phyloP scores from a whole-genome alignment of 1,140 invertebrate species.

The Zaprionus taronus region DNA sequence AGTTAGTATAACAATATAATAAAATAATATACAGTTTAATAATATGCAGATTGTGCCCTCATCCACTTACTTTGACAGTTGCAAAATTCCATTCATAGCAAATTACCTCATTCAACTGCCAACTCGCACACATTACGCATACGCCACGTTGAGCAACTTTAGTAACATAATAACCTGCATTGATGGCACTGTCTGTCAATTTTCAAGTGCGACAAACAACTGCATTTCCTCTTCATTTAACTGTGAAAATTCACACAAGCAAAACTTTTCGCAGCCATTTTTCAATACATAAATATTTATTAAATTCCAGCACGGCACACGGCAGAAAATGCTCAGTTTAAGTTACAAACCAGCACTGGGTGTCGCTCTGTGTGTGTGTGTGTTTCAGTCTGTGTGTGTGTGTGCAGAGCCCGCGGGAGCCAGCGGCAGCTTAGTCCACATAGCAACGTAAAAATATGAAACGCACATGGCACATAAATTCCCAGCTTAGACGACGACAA shows the following conservation, averaged over 20 bases:
- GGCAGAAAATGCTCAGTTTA: conserved; percentile 12
- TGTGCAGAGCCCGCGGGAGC: conserved; percentile 27
- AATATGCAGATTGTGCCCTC: too few relatives aligned
- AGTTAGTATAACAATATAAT: too few relatives aligned
- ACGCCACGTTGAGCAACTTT: conserved; percentile 2
- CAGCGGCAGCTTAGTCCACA: conserved; percentile 50
- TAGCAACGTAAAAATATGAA: conserved; percentile 73
- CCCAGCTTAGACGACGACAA: conserved; percentile 64
- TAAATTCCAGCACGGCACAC: conserved; percentile 46
- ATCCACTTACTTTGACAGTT: too few relatives aligned
- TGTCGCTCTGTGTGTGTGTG: background rate
- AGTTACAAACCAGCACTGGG: conserved; percentile 1
- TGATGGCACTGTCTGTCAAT: conserved; percentile 7
- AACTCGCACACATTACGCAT: conserved; percentile 1
- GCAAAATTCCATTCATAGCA: background rate
- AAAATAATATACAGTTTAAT: too few relatives aligned
- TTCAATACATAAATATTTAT: conserved; percentile 47
- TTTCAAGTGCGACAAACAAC: conserved; percentile 8
- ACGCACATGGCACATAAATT: conserved; percentile 77
- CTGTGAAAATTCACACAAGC: conserved; percentile 13
- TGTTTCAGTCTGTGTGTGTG: conserved; percentile 16
- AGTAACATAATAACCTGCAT: background rate
- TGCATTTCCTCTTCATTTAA: conserved; percentile 11
- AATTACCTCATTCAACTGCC: background rate
- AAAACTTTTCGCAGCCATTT: conserved; percentile 8